A percentile compares a stretch with the other conserved stretches of the same genome.
phyloP scores from a whole-genome alignment of 2,113 vertebrate genomes.

The Falco punctatus region DNA sequence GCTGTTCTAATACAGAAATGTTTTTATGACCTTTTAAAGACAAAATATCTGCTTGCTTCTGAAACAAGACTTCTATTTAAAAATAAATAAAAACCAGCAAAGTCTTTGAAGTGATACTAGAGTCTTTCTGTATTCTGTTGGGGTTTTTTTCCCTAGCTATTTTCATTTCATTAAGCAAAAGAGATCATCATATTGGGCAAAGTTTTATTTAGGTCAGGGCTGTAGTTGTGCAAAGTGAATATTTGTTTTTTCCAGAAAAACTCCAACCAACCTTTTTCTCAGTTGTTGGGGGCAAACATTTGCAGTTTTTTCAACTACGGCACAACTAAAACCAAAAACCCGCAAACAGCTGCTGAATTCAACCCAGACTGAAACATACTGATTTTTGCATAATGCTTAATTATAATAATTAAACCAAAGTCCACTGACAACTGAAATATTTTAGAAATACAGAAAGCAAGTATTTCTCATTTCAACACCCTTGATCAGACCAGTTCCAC shows the following conservation, averaged over 20 bases:
- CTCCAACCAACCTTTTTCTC: background rate
- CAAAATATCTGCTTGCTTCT: slow-evolving; percentile 1
- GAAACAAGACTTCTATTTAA: slow-evolving; percentile 4
- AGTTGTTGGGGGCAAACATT: background rate
- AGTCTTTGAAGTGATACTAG: background rate
- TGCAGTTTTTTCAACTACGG: background rate
- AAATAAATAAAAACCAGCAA: slow-evolving; percentile 36
- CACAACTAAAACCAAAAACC: background rate
- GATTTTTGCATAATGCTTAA: background rate
- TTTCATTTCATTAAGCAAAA: background rate
- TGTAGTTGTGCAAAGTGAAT: background rate
- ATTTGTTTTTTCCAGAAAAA: background rate
- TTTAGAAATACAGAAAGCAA: background rate
- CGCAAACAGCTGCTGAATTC: background rate
- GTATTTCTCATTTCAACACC: background rate
- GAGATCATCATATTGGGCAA: background rate
- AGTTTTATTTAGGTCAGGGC: background rate
- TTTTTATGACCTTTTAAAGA: slow-evolving; percentile 10
- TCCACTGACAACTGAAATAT: background rate
- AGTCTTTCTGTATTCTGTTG: background rate
- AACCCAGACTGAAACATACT: background rate
- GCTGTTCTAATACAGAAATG: background rate
- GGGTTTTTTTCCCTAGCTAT: background rate
- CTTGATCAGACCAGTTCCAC: background rate
- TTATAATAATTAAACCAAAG: background rate